These are phyloP conservation scores for Epirrhoe tristata DNA, from an alignment of 2,888 invertebrate species.

Conservation along the genomic window DNA sequence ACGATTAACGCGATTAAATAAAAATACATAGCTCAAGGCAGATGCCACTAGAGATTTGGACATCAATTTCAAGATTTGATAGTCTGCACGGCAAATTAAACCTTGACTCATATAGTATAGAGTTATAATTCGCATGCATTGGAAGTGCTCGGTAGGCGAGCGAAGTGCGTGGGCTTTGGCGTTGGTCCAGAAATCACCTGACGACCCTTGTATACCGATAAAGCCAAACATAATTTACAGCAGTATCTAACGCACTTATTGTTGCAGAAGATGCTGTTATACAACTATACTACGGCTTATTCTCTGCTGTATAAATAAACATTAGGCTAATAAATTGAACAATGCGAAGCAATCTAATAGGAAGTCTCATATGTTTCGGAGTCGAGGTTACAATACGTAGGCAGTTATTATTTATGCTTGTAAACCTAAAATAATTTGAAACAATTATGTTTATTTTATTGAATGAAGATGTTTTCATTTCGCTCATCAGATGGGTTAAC, in stretches of 20 bases:
- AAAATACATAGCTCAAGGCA: slow-evolving; percentile 75
- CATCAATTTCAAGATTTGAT: slow-evolving; percentile 70
- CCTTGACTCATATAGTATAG: slow-evolving; percentile 48
- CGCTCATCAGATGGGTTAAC: slow-evolving; percentile 1
- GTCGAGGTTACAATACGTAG: slow-evolving; percentile 12
- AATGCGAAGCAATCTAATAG: slow-evolving; percentile 12
- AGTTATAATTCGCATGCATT: slow-evolving; percentile 50
- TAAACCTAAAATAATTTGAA: slow-evolving; percentile 9
- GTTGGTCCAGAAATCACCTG: slow-evolving; percentile 77
- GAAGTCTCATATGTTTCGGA: slow-evolving; percentile 13
- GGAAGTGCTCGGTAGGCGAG: slow-evolving; percentile 54
- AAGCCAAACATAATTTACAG: slow-evolving; percentile 78
- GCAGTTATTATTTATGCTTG: slow-evolving; percentile 17
- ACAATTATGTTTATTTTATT: slow-evolving; percentile 11
- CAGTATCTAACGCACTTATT: slow-evolving; percentile 68
- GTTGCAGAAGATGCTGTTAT: slow-evolving; percentile 56
- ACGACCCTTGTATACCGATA: slow-evolving; percentile 78
- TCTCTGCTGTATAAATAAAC: slow-evolving; percentile 47
- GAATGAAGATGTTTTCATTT: slow-evolving; percentile 6
- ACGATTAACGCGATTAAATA: slow-evolving; percentile 66
- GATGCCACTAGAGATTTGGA: slow-evolving; percentile 77
- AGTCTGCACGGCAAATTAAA: slow-evolving; percentile 45
- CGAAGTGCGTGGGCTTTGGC: slow-evolving; percentile 77
- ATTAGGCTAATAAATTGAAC: slow-evolving; percentile 36
- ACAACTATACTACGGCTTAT: slow-evolving; percentile 45